Conservation (phyloP, 1,140 invertebrate genomes). For the Listronotus oregonensis region DNA sequence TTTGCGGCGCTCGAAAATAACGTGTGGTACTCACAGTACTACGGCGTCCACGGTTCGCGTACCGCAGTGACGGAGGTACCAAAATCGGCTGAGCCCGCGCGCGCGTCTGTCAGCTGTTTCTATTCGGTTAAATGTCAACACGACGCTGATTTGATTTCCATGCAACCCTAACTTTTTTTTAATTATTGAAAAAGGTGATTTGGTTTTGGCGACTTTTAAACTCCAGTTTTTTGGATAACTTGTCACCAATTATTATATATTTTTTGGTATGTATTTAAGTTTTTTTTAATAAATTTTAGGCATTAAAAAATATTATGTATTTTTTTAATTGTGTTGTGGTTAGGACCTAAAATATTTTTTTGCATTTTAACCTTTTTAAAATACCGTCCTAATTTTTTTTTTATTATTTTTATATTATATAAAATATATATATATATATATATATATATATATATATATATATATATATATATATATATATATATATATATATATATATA, state of each 20-base stretch:
- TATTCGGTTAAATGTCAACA: conserved; percentile 10
- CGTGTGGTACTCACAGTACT: conserved; percentile 28
- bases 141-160: background rate
- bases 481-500: too few relatives aligned
- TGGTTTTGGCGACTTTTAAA: too few relatives aligned
- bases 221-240: background rate
- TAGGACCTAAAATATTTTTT: too few relatives aligned
- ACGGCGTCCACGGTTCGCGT: conserved; percentile 22
- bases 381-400: too few relatives aligned
- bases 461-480: too few relatives aligned
- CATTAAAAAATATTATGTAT: too few relatives aligned
- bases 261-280: background rate
- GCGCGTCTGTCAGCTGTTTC: conserved; percentile 25
- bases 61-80: conserved; percentile 21
- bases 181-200: background rate
- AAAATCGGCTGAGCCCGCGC: conserved; percentile 16
- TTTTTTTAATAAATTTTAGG: too few relatives aligned
- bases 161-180: background rate
- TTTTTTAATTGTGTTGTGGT: too few relatives aligned
- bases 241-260: background rate
- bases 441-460: too few relatives aligned
- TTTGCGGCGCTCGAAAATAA: conserved; percentile 15
- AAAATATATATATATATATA: too few relatives aligned
- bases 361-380: too few relatives aligned
- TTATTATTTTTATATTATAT: too few relatives aligned